Evolutionary conservation across 2,888 invertebrate species (phyloP), one percentile per base, ranked within the genome.

Genomic region (Microctonus hyperodae): DNA sequence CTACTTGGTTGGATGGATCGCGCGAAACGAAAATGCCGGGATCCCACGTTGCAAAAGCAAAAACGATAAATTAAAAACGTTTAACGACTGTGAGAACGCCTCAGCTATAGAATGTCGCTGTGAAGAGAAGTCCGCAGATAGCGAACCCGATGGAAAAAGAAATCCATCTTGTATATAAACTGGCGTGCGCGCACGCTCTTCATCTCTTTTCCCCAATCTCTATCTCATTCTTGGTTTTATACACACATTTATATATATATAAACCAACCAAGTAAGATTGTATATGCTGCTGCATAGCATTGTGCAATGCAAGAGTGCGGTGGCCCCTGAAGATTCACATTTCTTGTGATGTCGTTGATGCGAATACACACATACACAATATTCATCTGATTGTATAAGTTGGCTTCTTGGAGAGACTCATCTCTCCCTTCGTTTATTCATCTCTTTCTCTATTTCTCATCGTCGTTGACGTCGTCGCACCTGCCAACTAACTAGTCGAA

Each of bases 401-500:
- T 40, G 16, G 16, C 50, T 56, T 61, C 61, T 51, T 61, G 61
- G 61, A 65, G 64, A 48, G 48, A 7, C 22, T 66, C 67, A 67
- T 59, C 50, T 66, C 48, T 58, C 61, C 28, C 59, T n/a, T 28
- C 65, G 65, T 11, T 11, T 4, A n/a, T 13, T 3, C 37, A n/a
- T 37, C 13, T 13, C 37, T 5, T 37, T 44, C 6, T 4, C 20
- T 44, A 6, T 1, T 44, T 44, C 44, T 44, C 16, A 16, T 44
- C n/a, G 44, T 44, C 44, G 44, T 44, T 16, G 44, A 16, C 44
- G 44, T 44, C 62, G 63, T 81, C 81, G 82, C 82, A 82, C 83
- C 81, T 82, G 82, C 79, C 79, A 76, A 78, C 80, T 80, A 81
- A 81, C 82, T 82, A 81, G 82, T 82, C 80, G 81, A 82, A 82